Percentiles rank a stretch among this genome's conserved stretches.
Conservation (phyloP, 53 echinoderm and acorn worm genomes). For the Paracentrotus lividus region DNA sequence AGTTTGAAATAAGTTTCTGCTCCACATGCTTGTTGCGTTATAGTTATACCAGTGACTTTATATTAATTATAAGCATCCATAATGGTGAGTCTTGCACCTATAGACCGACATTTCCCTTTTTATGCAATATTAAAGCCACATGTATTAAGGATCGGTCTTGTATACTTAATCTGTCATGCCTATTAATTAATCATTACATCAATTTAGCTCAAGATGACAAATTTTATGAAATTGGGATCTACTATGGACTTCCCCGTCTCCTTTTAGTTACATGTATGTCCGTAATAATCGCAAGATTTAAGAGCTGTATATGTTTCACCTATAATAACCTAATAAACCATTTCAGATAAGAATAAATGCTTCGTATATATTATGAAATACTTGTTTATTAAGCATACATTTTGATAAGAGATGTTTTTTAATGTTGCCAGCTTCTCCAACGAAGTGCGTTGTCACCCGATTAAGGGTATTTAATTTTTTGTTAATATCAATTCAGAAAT, state of each 20-base stretch:
- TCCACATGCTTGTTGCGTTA: too few species aligned
- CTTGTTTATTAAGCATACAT: background rate
- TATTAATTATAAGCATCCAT: too few species aligned
- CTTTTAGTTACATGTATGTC: background rate
- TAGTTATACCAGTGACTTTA: too few species aligned
- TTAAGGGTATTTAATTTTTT: background rate
- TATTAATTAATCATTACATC: too few species aligned
- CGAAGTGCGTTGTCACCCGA: background rate
- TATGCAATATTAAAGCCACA: too few species aligned
- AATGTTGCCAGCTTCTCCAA: background rate
- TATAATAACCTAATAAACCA: background rate
- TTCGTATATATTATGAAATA: background rate
- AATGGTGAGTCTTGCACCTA: too few species aligned
- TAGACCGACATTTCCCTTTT: too few species aligned
- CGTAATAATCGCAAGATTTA: background rate
- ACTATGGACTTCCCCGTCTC: background rate
- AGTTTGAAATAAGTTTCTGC: too few species aligned
- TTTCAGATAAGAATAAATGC: background rate
- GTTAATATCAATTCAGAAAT: background rate
- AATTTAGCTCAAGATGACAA: background rate
- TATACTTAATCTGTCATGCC: too few species aligned
- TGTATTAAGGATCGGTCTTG: too few species aligned
- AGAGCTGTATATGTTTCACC: background rate
- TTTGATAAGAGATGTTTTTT: background rate
- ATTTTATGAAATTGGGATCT: background rate